These are phyloP conservation scores for Hydraecia micacea DNA, from an alignment of 2,888 invertebrate genomes.

Conservation along the genomic window DNA sequence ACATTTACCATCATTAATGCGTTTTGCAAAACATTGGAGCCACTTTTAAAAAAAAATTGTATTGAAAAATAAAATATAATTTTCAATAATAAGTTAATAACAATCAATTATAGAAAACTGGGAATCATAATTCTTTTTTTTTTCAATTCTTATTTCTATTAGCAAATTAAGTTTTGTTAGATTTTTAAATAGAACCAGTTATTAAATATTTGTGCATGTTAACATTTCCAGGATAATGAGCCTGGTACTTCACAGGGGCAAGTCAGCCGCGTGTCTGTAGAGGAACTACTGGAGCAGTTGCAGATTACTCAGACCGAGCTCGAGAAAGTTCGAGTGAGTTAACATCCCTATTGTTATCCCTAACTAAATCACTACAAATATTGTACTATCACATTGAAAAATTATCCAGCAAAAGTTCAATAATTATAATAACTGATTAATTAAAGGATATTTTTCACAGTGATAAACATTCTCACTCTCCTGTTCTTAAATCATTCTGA, in stretches of 20 bases:
- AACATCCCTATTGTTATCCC: conserved; percentile 11
- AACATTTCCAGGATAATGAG: conserved; percentile 81
- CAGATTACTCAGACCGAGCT: conserved; percentile 96
- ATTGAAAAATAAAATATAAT: neutral
- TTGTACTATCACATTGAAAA: conserved; percentile 62
- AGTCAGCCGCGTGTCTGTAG: conserved; percentile 93
- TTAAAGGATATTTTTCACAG: conserved; percentile 36
- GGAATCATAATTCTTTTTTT: neutral
- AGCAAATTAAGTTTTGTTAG: neutral
- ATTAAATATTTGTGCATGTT: conserved; percentile 21
- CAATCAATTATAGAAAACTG: neutral
- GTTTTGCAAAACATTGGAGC: neutral
- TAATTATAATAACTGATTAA: neutral
- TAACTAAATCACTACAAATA: conserved; percentile 12
- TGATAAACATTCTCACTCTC: conserved; percentile 50
- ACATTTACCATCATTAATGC: conserved; percentile 2
- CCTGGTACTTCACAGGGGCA: conserved; percentile 87
- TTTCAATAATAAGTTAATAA: neutral
- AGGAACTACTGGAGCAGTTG: conserved; percentile 95
- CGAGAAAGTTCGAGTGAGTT: conserved; percentile 95
- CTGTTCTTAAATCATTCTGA: conserved; percentile 50
- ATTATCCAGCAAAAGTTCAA: conserved; percentile 49
- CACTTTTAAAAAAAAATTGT: neutral
- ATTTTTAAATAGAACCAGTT: neutral
- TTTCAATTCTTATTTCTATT: neutral